These are phyloP conservation scores for Isoperla grammatica DNA, from an alignment of 2,888 invertebrate species.

Conservation along the genomic window DNA sequence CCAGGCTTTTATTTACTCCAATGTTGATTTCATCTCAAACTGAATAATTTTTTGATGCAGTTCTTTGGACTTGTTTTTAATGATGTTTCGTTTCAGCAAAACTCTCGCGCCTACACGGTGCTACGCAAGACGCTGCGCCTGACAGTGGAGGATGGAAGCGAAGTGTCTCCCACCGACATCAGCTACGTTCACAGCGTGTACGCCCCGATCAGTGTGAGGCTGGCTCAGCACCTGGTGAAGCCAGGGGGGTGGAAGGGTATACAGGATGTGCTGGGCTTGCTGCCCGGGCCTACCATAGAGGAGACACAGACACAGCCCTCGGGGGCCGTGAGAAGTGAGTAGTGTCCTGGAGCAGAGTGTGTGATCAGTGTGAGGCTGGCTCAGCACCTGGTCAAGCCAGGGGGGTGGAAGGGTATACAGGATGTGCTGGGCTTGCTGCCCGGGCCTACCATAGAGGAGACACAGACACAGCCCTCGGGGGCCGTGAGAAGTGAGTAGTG, in stretches of 20 bases:
- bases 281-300: slow-evolving; percentile 68
- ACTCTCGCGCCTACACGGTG: slow-evolving; percentile 62
- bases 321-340: slow-evolving; percentile 37
- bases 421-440: too few species aligned
- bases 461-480: too few species aligned
- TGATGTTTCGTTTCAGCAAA: slow-evolving; percentile 25
- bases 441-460: too few species aligned
- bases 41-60: not conserved
- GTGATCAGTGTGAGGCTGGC: not conserved
- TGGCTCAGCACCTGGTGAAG: slow-evolving; percentile 67
- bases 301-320: slow-evolving; percentile 43
- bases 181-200: slow-evolving; percentile 91
- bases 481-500: too few species aligned
- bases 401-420: too few species aligned
- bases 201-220: slow-evolving; percentile 84
- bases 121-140: slow-evolving; percentile 72
- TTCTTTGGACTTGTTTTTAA: not conserved
- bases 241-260: slow-evolving; percentile 58
- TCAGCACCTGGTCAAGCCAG: not conserved
- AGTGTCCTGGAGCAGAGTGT: too few species aligned
- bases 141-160: slow-evolving; percentile 83
- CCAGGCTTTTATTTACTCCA: too few species aligned
- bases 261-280: slow-evolving; percentile 72
- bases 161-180: slow-evolving; percentile 78
- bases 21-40: not conserved